phyloP scores from a whole-genome alignment of 2,888 invertebrate genomes.

The Tiliacea aurago region DNA sequence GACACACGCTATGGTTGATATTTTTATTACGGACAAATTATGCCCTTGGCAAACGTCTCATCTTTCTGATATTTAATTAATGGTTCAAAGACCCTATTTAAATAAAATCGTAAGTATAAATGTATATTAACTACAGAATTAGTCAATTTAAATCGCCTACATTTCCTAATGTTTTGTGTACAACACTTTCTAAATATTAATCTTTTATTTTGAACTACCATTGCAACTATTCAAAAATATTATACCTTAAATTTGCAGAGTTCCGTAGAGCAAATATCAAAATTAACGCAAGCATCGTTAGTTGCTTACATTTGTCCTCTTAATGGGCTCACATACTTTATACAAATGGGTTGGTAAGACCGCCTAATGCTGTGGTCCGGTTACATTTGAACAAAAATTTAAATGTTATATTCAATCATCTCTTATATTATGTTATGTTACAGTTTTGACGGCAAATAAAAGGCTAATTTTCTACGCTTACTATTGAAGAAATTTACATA shows the following conservation, averaged over 20 bases:
- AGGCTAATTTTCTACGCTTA: not conserved
- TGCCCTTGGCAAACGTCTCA: not conserved
- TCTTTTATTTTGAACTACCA: not conserved
- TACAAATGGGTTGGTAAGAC: constrained; percentile 42
- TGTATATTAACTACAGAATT: too few relatives aligned
- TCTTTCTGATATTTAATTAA: not conserved
- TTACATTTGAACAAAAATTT: constrained; percentile 29
- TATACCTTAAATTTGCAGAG: constrained; percentile 17
- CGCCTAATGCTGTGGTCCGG: constrained; percentile 31
- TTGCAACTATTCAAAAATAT: constrained; percentile 13
- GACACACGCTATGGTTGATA: not conserved
- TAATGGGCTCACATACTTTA: constrained; percentile 55
- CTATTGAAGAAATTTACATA: not conserved
- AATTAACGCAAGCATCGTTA: constrained; percentile 42
- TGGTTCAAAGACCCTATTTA: not conserved
- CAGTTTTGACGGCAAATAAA: not conserved
- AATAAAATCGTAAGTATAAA: too few relatives aligned
- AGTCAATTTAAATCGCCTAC: too few relatives aligned
- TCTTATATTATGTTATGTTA: not conserved
- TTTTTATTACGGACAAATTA: not conserved
- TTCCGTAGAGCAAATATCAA: constrained; percentile 41
- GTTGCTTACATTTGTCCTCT: constrained; percentile 51
- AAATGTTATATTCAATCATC: not conserved
- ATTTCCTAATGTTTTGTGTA: not conserved
- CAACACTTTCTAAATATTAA: not conserved